Evolutionary conservation across 2,888 invertebrate genomes (phyloP).

Genomic region (Mycalesis mineus): DNA sequence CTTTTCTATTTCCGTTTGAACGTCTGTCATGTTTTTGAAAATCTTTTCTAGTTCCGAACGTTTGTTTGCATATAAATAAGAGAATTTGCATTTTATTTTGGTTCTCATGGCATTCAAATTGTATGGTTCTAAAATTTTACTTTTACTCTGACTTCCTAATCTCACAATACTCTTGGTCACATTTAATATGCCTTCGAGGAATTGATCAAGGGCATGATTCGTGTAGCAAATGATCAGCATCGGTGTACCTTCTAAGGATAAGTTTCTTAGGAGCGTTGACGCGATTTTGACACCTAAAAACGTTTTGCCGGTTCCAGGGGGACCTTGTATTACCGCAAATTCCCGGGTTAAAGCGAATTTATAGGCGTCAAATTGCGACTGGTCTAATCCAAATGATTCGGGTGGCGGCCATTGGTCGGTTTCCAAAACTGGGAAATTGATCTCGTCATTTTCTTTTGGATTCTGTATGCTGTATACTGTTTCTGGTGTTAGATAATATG

Average conservation of each 20-base stretch:
- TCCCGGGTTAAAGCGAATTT: conserved; percentile 83
- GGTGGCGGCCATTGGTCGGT: conserved; percentile 66
- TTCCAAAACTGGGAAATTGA: conserved; percentile 54
- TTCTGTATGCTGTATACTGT: conserved; percentile 47
- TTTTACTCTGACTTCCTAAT: conserved; percentile 84
- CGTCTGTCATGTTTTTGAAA: conserved; percentile 53
- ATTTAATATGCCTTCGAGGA: conserved; percentile 82
- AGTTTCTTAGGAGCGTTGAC: conserved; percentile 80
- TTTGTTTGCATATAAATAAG: conserved; percentile 53
- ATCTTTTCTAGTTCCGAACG: conserved; percentile 51
- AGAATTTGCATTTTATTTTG: conserved; percentile 58
- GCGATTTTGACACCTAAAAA: conserved; percentile 87
- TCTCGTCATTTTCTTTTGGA: conserved; percentile 41
- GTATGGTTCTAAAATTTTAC: conserved; percentile 71
- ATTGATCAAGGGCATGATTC: conserved; percentile 92
- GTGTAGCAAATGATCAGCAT: conserved; percentile 89
- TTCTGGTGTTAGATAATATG: conserved; percentile 57
- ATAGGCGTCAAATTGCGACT: conserved; percentile 82
- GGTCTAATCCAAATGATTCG: conserved; percentile 75
- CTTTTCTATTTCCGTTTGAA: conserved; percentile 62
- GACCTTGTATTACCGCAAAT: conserved; percentile 89
- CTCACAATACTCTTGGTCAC: conserved; percentile 81
- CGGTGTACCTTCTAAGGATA: conserved; percentile 76
- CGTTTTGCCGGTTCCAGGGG: conserved; percentile 93
- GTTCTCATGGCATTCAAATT: conserved; percentile 63